Base-by-base conservation (phyloP, 2,888 invertebrate genomes). In the Polymixis lichenea region DNA sequence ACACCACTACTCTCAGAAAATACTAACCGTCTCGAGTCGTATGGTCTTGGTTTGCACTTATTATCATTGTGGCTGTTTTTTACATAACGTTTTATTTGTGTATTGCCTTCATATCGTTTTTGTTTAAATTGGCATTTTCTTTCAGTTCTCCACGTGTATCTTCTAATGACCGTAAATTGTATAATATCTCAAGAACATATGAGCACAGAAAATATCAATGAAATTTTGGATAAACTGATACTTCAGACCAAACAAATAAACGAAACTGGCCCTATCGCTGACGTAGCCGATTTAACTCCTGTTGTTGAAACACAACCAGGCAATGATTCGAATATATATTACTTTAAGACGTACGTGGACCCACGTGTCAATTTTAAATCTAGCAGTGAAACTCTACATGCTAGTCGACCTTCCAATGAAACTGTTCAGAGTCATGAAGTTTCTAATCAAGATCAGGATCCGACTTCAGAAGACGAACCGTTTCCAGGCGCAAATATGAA, bases 241-340 rank as follows among this genome's bases (percentile, higher is more conserved):
- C 65, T 82, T 66, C 87, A 90, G 80, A 70, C 78, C 7, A 51
- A 67, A 49, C 61, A 53, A 25, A 28, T 28, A 51, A 88, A 88
- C 68, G 78, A 77, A 19, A 80, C 83, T 32, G 38, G 11, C 0
- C 32, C 62, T 13, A 62, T 46, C 2, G 43, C 38, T 61, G 87
- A 87, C 4, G 28, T 72, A 38, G 64, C 32, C 28, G 77, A 64
- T 56, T 72, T 72, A 56, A 64, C 75, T 68, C 53, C 80, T n/a
- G 43, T 28, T 17, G 28, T 74, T 49, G 74, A 78, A 19, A 64
- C 78, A 46, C 77, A 86, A 46, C 17, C 73, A 74, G 71, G 73
- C 51, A 89, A 89, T 80, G 82, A 91, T 83, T 91, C 91, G 9
- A 83, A 88, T 75, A 84, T 91, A 69, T 89, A 89, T 77, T 89